Percentiles rank a stretch among this genome's conserved stretches.
Conservation (phyloP, 2,888 invertebrate species). For the Margaritifera margaritifera region DNA sequence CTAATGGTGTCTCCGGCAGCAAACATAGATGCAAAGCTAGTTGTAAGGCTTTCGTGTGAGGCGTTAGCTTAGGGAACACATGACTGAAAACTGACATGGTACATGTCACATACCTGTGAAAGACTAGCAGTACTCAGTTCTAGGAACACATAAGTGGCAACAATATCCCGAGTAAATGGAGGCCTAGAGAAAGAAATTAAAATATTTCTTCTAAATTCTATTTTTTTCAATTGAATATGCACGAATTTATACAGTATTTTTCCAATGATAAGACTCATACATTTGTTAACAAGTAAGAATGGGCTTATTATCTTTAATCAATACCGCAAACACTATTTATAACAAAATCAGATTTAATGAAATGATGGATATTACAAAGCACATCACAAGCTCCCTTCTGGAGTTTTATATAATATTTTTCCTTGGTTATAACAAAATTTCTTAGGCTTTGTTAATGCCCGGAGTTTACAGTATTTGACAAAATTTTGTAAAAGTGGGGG, state of each 20-base stretch:
- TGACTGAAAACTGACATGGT: neutral
- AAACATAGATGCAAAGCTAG: too few relatives aligned
- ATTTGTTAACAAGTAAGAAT: neutral
- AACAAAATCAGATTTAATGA: neutral
- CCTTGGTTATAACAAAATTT: too few relatives aligned
- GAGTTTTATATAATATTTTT: too few relatives aligned
- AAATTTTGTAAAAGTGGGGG: too few relatives aligned
- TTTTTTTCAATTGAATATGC: neutral
- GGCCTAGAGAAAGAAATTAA: constrained; percentile 59
- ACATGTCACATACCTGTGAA: constrained; percentile 43
- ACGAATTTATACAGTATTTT: neutral
- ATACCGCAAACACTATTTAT: neutral
- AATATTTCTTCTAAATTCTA: neutral
- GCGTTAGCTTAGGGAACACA: too few relatives aligned
- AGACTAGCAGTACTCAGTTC: constrained; percentile 75
- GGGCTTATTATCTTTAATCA: neutral
- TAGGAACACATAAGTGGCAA: constrained; percentile 83
- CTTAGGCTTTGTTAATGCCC: too few relatives aligned
- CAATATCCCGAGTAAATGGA: constrained; percentile 76
- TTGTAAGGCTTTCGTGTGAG: too few relatives aligned
- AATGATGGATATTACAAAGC: neutral
- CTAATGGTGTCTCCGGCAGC: too few relatives aligned
- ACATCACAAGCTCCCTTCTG: too few relatives aligned
- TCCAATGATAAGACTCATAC: neutral
- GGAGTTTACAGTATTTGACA: too few relatives aligned